Evolutionary conservation across 2,888 invertebrate species (phyloP).

Genomic region (Syrista parreyssii): DNA sequence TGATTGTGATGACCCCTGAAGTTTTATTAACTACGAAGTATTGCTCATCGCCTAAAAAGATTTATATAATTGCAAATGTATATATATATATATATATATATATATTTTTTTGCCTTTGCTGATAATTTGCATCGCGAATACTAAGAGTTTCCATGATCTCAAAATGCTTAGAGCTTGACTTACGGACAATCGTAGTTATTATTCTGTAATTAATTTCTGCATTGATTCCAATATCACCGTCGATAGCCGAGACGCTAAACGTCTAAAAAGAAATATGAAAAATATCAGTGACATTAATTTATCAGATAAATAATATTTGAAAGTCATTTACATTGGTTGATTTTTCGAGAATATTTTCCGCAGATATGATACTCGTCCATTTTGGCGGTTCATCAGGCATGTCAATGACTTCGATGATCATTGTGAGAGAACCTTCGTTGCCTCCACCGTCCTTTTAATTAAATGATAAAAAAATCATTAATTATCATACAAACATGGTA

Average conservation of each 20-base stretch:
- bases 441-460: conserved; percentile 64
- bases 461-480: conserved; percentile 3
- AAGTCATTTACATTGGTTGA: conserved; percentile 44
- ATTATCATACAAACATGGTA: not conserved
- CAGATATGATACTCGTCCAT: conserved; percentile 72
- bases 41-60: conserved; percentile 61
- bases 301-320: not conserved
- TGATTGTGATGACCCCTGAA: conserved; percentile 52
- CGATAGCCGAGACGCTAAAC: conserved; percentile 70
- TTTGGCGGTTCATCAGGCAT: conserved; percentile 71
- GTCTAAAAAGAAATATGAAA: conserved; percentile 29
- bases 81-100: too few species aligned
- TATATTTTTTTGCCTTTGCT: not conserved
- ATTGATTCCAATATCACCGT: conserved; percentile 73
- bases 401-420: conserved; percentile 72
- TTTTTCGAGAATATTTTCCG: conserved; percentile 72
- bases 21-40: conserved; percentile 41
- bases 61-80: not conserved
- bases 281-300: not conserved
- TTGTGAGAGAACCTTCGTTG: conserved; percentile 65
- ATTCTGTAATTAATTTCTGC: conserved; percentile 69
- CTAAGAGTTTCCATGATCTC: not conserved
- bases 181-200: conserved; percentile 52
- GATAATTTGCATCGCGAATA: not conserved
- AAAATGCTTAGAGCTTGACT: not conserved